Evolutionary conservation across 2,797 vertebrate genomes (phyloP).

Genomic region (Poeciliopsis gracilis): DNA sequence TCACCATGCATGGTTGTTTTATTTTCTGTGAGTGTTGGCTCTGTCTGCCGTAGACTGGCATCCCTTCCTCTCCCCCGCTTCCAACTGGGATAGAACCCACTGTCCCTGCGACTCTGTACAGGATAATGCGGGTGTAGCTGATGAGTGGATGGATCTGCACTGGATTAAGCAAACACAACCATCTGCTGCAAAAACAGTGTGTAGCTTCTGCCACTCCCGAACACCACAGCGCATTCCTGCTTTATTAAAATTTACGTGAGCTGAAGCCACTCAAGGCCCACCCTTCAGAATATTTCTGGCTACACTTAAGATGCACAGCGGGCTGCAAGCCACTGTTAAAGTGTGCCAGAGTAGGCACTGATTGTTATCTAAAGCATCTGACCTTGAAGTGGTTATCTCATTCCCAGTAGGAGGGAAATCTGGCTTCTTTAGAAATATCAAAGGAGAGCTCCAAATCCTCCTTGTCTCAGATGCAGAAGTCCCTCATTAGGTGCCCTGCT

Average conservation of each 20-base stretch:
- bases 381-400: constrained; percentile 77
- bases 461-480: constrained; percentile 69
- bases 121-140: constrained; percentile 21
- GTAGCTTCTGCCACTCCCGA: constrained; percentile 22
- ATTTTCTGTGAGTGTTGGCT: not conserved
- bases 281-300: constrained; percentile 57
- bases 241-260: constrained; percentile 37
- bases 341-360: constrained; percentile 55
- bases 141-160: constrained; percentile 28
- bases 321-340: constrained; percentile 65
- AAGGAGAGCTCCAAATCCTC: constrained; percentile 67
- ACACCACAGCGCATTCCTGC: constrained; percentile 35
- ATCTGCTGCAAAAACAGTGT: constrained; percentile 43
- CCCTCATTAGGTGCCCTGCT: constrained; percentile 69
- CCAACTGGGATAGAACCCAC: constrained; percentile 5
- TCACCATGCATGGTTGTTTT: constrained; percentile 1
- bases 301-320: constrained; percentile 45
- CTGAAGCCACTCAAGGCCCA: constrained; percentile 39
- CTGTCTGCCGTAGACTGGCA: constrained; percentile 1
- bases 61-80: constrained; percentile 7
- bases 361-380: constrained; percentile 74
- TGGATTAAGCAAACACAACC: constrained; percentile 49
- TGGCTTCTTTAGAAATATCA: constrained; percentile 68
- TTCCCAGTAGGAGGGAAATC: constrained; percentile 59
- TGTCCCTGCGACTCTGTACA: constrained; percentile 13